Base-by-base conservation (phyloP, 2,888 invertebrate genomes). In the Deilephila porcellus region DNA sequence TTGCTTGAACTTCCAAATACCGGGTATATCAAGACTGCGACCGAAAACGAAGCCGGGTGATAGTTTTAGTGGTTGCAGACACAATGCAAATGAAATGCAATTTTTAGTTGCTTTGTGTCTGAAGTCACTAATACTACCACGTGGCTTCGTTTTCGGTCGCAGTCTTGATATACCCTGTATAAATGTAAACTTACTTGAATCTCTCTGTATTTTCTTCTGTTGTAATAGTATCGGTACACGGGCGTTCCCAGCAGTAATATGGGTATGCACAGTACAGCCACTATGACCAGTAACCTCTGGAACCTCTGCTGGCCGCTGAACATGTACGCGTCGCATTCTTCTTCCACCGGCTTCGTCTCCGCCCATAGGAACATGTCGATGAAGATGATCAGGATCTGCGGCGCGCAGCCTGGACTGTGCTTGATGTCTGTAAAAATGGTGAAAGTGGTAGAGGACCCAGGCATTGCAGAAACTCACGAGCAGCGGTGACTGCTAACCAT, bases 221-320 rank as follows among this genome's bases (percentile, higher is more conserved):
- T 85, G 0, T 11, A 0, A 1, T 3, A 74, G 11, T 79, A 29
- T 1, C 92, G 88, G 77, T 96, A 95, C 25, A 97, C 78, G 0
- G 98, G 98, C 81, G 97, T 97, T 5, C 97, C 97, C 3, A 97
- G 88, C 29, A 98, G 92, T 95, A 98, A 94, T 29, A 97, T 88
- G 0, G 98, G 98, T 4, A 98, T 93, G 85, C 97, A 97, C 0
- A 95, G 0, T 0, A 97, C 73, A 0, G 97, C 96, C 0, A 95
- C 75, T 1, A 95, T 20, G 2, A 98, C 89, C 45, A 97, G 90
- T 5, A 91, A 74, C 20, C 83, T 90, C 87, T 98, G 97, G 0
- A 97, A 71, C 0, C 2, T 63, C 1, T 83, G 82, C 85, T 97
- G 96, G 0, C 84, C 79, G 0, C 84, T 76, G 74, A 96, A 96